Evolutionary conservation across 2,797 vertebrate species (phyloP).

Genomic region (Cryptoblepharus egeriae): DNA sequence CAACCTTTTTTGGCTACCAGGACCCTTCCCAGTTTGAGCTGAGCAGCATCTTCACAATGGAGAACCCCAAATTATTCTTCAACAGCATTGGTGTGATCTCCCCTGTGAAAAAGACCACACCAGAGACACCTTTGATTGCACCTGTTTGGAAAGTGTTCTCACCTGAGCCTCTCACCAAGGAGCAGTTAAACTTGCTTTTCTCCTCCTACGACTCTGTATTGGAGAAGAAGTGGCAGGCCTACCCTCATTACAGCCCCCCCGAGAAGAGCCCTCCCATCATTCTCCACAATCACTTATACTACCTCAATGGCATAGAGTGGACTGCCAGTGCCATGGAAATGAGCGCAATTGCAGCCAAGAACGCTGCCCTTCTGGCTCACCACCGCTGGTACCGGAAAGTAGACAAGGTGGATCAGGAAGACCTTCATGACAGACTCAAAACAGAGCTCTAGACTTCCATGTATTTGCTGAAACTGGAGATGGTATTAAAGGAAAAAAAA

Average conservation of each 20-base stretch:
- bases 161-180: constrained; percentile 73
- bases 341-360: constrained; percentile 88
- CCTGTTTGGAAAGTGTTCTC: constrained; percentile 91
- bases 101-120: accelerated
- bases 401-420: constrained; percentile 87
- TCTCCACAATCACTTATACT: constrained; percentile 87
- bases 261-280: constrained; percentile 84
- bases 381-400: constrained; percentile 85
- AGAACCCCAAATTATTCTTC: constrained; percentile 79
- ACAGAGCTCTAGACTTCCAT: constrained; percentile 83
- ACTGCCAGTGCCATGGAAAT: constrained; percentile 93
- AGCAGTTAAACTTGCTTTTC: constrained; percentile 85
- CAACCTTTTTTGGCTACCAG: constrained; percentile 82
- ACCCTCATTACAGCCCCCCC: constrained; percentile 82
- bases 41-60: constrained; percentile 80
- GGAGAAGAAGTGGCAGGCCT: constrained; percentile 86
- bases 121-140: accelerated
- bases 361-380: constrained; percentile 87
- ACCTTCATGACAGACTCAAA: constrained; percentile 86
- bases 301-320: constrained; percentile 88
- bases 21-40: constrained; percentile 71
- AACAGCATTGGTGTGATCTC: constrained; percentile 79
- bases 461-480: too few relatives aligned
- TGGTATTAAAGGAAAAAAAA: too few relatives aligned
- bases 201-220: constrained; percentile 81